Conservation (phyloP, 2,888 invertebrate genomes). For the Lucinisca nassula region DNA sequence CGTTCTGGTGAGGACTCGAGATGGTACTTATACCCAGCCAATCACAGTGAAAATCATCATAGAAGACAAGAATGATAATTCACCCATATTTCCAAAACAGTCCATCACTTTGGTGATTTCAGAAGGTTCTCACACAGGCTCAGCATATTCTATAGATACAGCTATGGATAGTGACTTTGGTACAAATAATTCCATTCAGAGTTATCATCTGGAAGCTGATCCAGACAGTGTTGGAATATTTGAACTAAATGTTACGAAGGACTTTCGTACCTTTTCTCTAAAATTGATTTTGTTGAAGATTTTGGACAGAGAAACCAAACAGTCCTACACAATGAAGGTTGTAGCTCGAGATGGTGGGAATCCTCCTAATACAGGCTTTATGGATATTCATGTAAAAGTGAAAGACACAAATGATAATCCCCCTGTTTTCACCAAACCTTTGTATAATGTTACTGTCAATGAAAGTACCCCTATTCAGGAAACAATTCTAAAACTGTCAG, state of each 20-base stretch:
- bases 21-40: slow-evolving; percentile 52
- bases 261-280: slow-evolving; percentile 45
- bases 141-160: slow-evolving; percentile 66
- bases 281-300: slow-evolving; percentile 59
- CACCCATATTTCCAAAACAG: slow-evolving; percentile 73
- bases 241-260: slow-evolving; percentile 64
- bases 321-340: slow-evolving; percentile 65
- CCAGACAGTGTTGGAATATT: slow-evolving; percentile 64
- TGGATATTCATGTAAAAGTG: slow-evolving; percentile 67
- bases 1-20: slow-evolving; percentile 67
- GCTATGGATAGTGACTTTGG: slow-evolving; percentile 80
- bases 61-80: slow-evolving; percentile 79
- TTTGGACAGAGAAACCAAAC: slow-evolving; percentile 66
- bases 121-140: slow-evolving; percentile 72
- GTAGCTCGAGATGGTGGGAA: slow-evolving; percentile 73
- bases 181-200: slow-evolving; percentile 76
- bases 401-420: slow-evolving; percentile 74
- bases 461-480: slow-evolving; percentile 71
- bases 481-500: slow-evolving; percentile 90
- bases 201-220: slow-evolving; percentile 69
- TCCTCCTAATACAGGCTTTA: slow-evolving; percentile 66
- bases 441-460: slow-evolving; percentile 65
- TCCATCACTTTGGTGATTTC: slow-evolving; percentile 70
- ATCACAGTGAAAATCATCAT: slow-evolving; percentile 70
- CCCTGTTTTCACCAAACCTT: slow-evolving; percentile 61